Base-by-base conservation (phyloP, 2,113 vertebrate species). In the Pteropus alecto region DNA sequence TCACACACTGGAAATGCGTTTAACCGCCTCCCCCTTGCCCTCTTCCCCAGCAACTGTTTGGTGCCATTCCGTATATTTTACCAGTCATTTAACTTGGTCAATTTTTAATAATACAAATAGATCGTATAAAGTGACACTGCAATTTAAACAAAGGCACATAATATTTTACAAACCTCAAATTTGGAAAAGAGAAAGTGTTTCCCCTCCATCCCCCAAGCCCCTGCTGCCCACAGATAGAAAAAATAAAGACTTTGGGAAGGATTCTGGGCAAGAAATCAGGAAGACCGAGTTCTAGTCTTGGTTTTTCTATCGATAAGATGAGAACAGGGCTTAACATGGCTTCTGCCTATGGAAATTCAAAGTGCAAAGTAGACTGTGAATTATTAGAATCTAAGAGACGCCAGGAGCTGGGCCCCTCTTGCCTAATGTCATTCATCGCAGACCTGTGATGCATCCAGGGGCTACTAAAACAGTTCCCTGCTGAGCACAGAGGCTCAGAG, bases 51-150 rank as follows among this genome's bases (percentile, higher is more conserved):
- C 21, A 14, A 81, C 78, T 93, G 63, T 94, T 96, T 83, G 73
- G 58, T 94, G 94, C 43, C 26, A 22, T 87, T 70, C 82, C 91
- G 58, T 41, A 26, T 79, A 89, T 92, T 96, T 97, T 87, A 93
- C 85, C 46, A 61, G 83, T 95, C 93, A 97, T 93, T 98, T 89
- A 94, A 96, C 63, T 38, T 48, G 88, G 83, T 93, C 70, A 46
- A 0, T 90, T 97, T 96, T 96, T 97, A 97, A 96, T 95, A 94
- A 93, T 43, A 86, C 82, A 96, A 94, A 87, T 96, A 82, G 38
- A 95, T 94, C 85, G 26, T 58, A 83, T 89, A 94, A 97, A 90
- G 92, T 70, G 81, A 79, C 58, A 48, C 30, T 88, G 71, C 88
- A 93, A 78, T 97, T 96, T 97, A 93, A 97, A 89, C 14, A 65